Evolutionary conservation across 2,888 invertebrate species (phyloP), one percentile per base, ranked within the genome.

Genomic region (Cataglyphis livida): DNA sequence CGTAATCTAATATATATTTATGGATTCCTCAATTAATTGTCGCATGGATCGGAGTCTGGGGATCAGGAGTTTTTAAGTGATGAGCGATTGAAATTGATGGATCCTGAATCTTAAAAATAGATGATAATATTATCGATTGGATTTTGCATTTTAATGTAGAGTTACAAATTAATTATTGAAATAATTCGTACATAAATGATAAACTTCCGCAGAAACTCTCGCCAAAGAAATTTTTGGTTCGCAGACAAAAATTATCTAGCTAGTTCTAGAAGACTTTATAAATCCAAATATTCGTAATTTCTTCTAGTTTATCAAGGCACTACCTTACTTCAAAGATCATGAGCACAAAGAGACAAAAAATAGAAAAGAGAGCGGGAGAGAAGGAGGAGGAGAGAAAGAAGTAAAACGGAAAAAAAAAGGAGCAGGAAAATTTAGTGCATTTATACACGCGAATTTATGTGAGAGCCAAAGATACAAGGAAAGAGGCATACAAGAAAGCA

Each of bases 341-440:
- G 15, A n/a, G n/a, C n/a, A 15, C 18, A 65, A 25, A 28, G 21
- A 64, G 71, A 35, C 61, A 21, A 71, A 12, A 57, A 48, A 48
- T 38, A 64, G 81, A 54, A 41, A 68, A 21, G 68, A 35, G 64
- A 12, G 15, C 21, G 4, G 5, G 35, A 81, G 18, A 28, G 32
- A 25, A 71, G 21, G 57, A 7, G 25, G 32, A 35, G 59, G 35
- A 70, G 59, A 61, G 5, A 6, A 48, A n/a, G 48, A 48, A n/a
- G 6, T n/a, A n/a, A 7, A 48, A n/a, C 15, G 6, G 48, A 64
- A 21, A n/a, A 25, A n/a, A n/a, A 59, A 18, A 18, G 25, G 25
- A 38, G 51, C 54, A 21, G 62, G 38, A 81, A 66, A 75, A 81
- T 83, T 81, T 71, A 75, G 51, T 81, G 75, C 64, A 38, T 32